A percentile compares a stretch with the other conserved stretches of the same genome.
These are phyloP conservation scores for Syngnathus scovelli DNA, from an alignment of 2,113 vertebrate species.

Conservation along the genomic window DNA sequence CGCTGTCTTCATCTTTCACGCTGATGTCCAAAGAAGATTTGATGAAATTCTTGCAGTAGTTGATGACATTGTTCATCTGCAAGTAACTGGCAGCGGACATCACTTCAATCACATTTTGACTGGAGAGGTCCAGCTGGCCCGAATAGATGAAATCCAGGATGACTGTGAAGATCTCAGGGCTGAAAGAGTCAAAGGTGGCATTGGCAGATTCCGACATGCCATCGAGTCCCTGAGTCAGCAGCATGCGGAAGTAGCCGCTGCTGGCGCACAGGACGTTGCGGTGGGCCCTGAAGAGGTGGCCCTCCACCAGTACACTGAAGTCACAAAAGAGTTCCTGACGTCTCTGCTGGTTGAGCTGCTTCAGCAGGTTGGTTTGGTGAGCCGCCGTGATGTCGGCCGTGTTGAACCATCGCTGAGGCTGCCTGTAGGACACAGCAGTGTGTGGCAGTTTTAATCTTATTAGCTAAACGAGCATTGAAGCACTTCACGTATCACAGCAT, in stretches of 20 bases:
- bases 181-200: conserved; percentile 90
- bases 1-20: conserved; percentile 75
- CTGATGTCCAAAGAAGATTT: conserved; percentile 89
- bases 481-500: conserved; percentile 3
- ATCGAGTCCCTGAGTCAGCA: conserved; percentile 82
- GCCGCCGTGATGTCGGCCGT: conserved; percentile 87
- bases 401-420: conserved; percentile 64
- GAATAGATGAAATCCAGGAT: conserved; percentile 97
- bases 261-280: conserved; percentile 93
- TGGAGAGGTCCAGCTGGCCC: conserved; percentile 85
- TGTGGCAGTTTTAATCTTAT: conserved; percentile 2
- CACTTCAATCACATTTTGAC: conserved; percentile 93
- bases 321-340: conserved; percentile 91
- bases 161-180: conserved; percentile 86
- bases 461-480: not conserved
- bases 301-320: conserved; percentile 90
- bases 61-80: conserved; percentile 97
- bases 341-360: conserved; percentile 92
- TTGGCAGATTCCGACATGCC: conserved; percentile 73
- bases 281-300: conserved; percentile 89
- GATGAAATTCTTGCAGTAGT: conserved; percentile 93
- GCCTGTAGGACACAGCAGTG: conserved; percentile 53
- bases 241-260: conserved; percentile 96
- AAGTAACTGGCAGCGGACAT: conserved; percentile 97
- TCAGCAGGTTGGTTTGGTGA: conserved; percentile 86